Evolutionary conservation across 2,888 invertebrate genomes (phyloP).

Genomic region (Papilio elwesi): DNA sequence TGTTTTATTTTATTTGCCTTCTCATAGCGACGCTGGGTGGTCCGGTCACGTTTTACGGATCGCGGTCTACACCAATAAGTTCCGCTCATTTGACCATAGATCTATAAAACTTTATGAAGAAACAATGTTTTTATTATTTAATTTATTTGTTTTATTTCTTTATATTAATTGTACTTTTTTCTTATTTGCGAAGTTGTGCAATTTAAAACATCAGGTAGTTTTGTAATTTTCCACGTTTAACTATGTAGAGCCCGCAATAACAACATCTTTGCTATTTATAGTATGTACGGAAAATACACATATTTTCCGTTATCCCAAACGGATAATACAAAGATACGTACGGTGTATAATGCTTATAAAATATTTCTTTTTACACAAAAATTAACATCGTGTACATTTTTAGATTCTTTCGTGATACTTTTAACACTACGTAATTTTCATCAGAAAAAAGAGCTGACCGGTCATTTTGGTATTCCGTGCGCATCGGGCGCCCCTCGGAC

Average conservation of each 20-base stretch:
- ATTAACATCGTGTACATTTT: no score
- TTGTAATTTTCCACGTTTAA: no score
- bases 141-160: background rate
- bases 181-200: no score
- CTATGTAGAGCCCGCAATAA: no score
- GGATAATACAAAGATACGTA: no score
- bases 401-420: background rate
- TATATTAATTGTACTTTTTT: no score
- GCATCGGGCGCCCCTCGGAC: constrained; percentile 67
- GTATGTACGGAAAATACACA: no score
- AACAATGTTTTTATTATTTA: constrained; percentile 38
- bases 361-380: no score
- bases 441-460: constrained; percentile 48
- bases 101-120: constrained; percentile 50
- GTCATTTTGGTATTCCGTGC: constrained; percentile 71
- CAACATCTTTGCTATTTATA: no score
- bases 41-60: constrained; percentile 80
- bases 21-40: constrained; percentile 80
- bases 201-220: no score
- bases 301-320: no score
- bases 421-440: constrained; percentile 9
- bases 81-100: constrained; percentile 76
- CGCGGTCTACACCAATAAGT: constrained; percentile 74
- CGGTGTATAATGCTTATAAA: no score
- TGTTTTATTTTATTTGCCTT: constrained; percentile 83